Evolutionary conservation across 1,140 invertebrate species (phyloP), one percentile per base, ranked within the genome.

Genomic region (Cheumatopsyche charites): DNA sequence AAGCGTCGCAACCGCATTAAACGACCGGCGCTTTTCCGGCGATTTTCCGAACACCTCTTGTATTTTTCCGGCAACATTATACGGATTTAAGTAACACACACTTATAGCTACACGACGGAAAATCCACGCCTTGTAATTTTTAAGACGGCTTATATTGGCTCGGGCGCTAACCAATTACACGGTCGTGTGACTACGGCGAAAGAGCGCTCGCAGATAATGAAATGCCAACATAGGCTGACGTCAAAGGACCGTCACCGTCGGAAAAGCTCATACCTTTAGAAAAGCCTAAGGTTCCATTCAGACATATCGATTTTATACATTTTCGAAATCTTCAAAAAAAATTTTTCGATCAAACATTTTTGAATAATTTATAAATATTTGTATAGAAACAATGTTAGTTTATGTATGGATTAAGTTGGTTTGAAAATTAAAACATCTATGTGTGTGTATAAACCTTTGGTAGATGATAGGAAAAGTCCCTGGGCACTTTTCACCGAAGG

Each of bases 191-290:
- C 26, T 65, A 41, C 70, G 12, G 17, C 43, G 55, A 68, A 63
- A 69, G 73, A 62, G 26, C 70, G 49, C 26, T 17, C 70, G 43
- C 26, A 67, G 66, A 74, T 74, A 74, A 74, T 74, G 73, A 74
- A 74, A 74, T 71, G 69, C 69, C 73, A 71, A 74, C 73, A 71
- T 73, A 71, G 58, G 49, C 45, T 67, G 68, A 49, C 69, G 68
- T 74, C 73, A 71, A 70, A 74, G 41, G 36, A 72, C 62, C 29
- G 70, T 66, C 62, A 71, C 62, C 29, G 29, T 9, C 3, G 19
- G 42, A 23, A 25, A 25, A 19, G 25, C 25, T 21, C 9, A 36
- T 36, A 62, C 58, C 19, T 4, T 5, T 13, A 4, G 58, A 21
- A 62, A 13, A 62, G 15, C 9, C 13, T n/a, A n/a, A n/a, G n/a